phyloP scores from a whole-genome alignment of 2,113 vertebrate species.

The Lepisosteus oculatus region DNA sequence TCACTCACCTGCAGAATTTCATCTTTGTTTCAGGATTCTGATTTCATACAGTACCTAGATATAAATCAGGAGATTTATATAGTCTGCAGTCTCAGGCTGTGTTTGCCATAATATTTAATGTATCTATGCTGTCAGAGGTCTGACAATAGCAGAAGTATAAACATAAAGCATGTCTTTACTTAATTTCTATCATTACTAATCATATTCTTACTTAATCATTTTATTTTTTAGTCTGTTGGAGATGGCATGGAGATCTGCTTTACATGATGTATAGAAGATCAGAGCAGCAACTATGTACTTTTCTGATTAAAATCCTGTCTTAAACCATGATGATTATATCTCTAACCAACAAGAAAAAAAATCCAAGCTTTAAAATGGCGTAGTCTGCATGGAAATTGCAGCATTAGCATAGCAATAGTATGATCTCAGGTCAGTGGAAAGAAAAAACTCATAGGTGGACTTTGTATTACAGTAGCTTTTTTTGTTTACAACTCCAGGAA shows the following conservation, averaged over 20 bases:
- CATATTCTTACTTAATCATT: background rate
- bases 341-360: background rate
- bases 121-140: background rate
- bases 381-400: background rate
- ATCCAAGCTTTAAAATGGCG: background rate
- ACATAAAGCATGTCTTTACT: background rate
- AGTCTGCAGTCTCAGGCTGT: background rate
- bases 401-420: background rate
- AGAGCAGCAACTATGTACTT: background rate
- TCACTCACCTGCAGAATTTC: background rate
- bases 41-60: background rate
- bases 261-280: background rate
- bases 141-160: background rate
- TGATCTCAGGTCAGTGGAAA: background rate
- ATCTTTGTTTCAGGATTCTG: background rate
- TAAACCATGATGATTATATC: slow-evolving; percentile 1
- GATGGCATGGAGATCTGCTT: background rate
- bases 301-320: slow-evolving; percentile 9
- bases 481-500: background rate
- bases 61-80: slow-evolving; percentile 10
- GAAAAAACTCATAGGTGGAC: background rate
- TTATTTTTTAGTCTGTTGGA: background rate
- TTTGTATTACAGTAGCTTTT: background rate
- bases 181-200: background rate
- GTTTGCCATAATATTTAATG: background rate